These are phyloP conservation scores for Helostoma temminkii DNA, from an alignment of 2,797 vertebrate species.

Conservation along the genomic window DNA sequence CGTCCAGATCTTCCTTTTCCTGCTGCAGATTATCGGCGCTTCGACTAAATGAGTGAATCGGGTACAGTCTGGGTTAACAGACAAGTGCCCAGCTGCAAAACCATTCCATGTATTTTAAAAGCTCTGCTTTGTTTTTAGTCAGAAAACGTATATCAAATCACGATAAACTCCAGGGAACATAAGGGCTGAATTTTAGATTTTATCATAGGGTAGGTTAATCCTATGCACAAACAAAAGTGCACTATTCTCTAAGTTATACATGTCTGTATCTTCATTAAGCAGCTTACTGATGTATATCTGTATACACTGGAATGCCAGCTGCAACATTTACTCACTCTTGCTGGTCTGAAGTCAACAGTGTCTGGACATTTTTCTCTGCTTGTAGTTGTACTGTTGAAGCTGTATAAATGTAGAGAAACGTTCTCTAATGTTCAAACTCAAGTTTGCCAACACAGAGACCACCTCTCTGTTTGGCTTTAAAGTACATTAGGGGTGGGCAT, in stretches of 20 bases:
- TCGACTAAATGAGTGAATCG: constrained; percentile 70
- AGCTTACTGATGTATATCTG: constrained; percentile 21
- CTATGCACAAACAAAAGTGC: constrained; percentile 33
- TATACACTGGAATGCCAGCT: constrained; percentile 21
- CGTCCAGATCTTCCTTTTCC: constrained; percentile 93
- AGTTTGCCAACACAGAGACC: neutral
- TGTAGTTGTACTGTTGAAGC: constrained; percentile 16
- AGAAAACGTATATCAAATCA: constrained; percentile 20
- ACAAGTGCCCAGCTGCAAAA: constrained; percentile 1
- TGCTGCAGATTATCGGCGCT: constrained; percentile 91
- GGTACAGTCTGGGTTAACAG: neutral
- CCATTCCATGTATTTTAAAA: neutral
- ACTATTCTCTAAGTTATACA: constrained; percentile 49
- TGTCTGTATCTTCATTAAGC: constrained; percentile 30
- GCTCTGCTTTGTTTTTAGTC: constrained; percentile 8
- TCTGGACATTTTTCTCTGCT: constrained; percentile 34
- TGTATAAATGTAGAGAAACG: neutral
- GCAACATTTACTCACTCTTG: constrained; percentile 27
- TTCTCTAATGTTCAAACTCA: neutral
- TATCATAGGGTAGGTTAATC: constrained; percentile 18
- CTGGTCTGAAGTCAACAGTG: constrained; percentile 9
- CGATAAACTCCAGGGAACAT: constrained; percentile 20
- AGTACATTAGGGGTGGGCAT: neutral
- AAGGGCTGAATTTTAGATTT: constrained; percentile 47
- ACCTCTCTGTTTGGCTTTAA: neutral